A percentile compares a stretch with the other conserved stretches of the same genome.
phyloP scores from a whole-genome alignment of 2,888 invertebrate genomes.

The Zygogramma bicolorata region DNA sequence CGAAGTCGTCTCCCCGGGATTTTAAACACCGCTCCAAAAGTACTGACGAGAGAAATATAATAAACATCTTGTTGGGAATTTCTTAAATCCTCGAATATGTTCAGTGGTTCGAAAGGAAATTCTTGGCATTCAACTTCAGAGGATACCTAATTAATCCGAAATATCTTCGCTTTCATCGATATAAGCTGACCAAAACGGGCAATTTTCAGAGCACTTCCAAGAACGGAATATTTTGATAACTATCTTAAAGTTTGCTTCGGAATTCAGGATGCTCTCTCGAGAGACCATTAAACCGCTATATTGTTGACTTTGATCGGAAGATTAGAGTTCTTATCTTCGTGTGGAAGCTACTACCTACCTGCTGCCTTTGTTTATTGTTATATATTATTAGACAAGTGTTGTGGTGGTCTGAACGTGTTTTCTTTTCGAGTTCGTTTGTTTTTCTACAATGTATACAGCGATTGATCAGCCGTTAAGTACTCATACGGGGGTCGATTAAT shows the following conservation, averaged over 20 bases:
- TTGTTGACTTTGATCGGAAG: constrained; percentile 13
- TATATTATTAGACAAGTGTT: constrained; percentile 11
- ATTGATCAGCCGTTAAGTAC: background rate
- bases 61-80: background rate
- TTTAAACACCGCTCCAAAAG: background rate
- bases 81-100: background rate
- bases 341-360: constrained; percentile 9
- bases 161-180: constrained; percentile 16
- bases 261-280: constrained; percentile 16
- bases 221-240: constrained; percentile 26
- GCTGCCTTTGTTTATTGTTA: constrained; percentile 7
- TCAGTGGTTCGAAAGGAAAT: constrained; percentile 6
- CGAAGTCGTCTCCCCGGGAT: background rate
- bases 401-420: background rate
- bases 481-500: background rate
- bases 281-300: constrained; percentile 1
- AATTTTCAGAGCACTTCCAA: constrained; percentile 9
- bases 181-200: constrained; percentile 22
- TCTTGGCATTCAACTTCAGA: background rate
- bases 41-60: background rate
- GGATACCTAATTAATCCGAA: background rate
- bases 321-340: constrained; percentile 9
- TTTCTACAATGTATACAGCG: background rate
- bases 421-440: constrained; percentile 1
- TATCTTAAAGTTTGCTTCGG: constrained; percentile 20